Conservation (phyloP, 2,888 invertebrate genomes). For the Watsonalla binaria region DNA sequence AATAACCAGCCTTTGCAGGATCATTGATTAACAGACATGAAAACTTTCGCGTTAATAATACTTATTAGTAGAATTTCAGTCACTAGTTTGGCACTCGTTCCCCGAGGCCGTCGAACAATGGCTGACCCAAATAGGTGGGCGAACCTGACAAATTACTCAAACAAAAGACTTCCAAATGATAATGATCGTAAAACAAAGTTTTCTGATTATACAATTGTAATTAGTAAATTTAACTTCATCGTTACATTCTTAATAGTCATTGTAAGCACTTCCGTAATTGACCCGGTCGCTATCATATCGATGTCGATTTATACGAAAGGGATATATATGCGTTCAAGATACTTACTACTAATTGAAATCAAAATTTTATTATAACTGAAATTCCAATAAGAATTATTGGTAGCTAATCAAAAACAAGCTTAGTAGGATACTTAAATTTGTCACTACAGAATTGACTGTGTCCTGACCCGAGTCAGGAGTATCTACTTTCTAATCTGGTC, state of each 20-base stretch:
- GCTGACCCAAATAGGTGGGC: conserved; percentile 28
- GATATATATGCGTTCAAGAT: background rate
- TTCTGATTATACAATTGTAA: conserved; percentile 4
- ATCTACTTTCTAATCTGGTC: conserved; percentile 70
- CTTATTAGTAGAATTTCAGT: conserved; percentile 10
- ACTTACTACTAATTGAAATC: background rate
- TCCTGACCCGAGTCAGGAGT: conserved; percentile 41
- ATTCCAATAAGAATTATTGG: too few species aligned
- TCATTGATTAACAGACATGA: too few species aligned
- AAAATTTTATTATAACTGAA: background rate
- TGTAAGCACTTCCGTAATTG: conserved; percentile 26
- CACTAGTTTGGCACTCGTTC: conserved; percentile 16
- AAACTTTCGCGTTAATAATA: too few species aligned
- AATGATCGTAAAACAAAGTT: conserved; percentile 12
- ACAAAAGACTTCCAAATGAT: conserved; percentile 25
- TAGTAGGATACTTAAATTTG: conserved; percentile 15
- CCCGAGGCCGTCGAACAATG: conserved; percentile 35
- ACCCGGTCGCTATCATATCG: conserved; percentile 21
- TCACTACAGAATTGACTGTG: conserved; percentile 24
- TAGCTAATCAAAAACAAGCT: too few species aligned
- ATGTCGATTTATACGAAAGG: background rate
- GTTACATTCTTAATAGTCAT: conserved; percentile 16
- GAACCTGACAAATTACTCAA: conserved; percentile 16
- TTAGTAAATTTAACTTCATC: conserved; percentile 14
- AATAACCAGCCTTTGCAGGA: too few species aligned